Evolutionary conservation across 2,113 vertebrate genomes (phyloP).

Genomic region (Limanda limanda): DNA sequence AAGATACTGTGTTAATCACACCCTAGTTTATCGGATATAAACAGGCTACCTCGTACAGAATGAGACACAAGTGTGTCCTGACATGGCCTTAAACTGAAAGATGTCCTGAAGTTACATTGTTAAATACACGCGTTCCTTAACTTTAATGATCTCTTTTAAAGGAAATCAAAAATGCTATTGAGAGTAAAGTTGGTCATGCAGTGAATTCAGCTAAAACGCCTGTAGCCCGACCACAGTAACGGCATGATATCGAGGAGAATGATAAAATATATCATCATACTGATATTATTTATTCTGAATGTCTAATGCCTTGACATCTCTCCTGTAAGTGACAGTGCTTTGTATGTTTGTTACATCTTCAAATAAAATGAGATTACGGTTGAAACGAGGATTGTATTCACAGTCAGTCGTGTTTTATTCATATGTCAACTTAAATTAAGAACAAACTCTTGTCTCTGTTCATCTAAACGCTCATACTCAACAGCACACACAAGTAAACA

Average conservation of each 20-base stretch:
- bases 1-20: slow-evolving; percentile 21
- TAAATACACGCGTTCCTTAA: not conserved
- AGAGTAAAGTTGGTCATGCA: slow-evolving; percentile 17
- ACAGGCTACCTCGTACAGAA: slow-evolving; percentile 31
- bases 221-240: slow-evolving; percentile 53
- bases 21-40: slow-evolving; percentile 1
- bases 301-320: slow-evolving; percentile 54
- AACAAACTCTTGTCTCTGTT: not conserved
- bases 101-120: not conserved
- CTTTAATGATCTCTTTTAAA: not conserved
- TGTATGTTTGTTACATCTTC: slow-evolving; percentile 74
- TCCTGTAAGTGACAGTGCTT: slow-evolving; percentile 58
- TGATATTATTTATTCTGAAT: slow-evolving; percentile 37
- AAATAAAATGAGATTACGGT: slow-evolving; percentile 61
- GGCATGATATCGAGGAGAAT: slow-evolving; percentile 66
- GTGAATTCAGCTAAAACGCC: slow-evolving; percentile 34
- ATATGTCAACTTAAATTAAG: slow-evolving; percentile 67
- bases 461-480: slow-evolving; percentile 19
- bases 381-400: not conserved
- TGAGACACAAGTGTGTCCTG: slow-evolving; percentile 23
- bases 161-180: not conserved
- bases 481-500: slow-evolving; percentile 33
- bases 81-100: not conserved
- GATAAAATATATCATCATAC: slow-evolving; percentile 18
- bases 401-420: slow-evolving; percentile 64